Percentiles rank a stretch among this genome's conserved stretches.
Evolutionary conservation across 2,113 vertebrate genomes (phyloP).

Genomic region (Charadrius vociferus): DNA sequence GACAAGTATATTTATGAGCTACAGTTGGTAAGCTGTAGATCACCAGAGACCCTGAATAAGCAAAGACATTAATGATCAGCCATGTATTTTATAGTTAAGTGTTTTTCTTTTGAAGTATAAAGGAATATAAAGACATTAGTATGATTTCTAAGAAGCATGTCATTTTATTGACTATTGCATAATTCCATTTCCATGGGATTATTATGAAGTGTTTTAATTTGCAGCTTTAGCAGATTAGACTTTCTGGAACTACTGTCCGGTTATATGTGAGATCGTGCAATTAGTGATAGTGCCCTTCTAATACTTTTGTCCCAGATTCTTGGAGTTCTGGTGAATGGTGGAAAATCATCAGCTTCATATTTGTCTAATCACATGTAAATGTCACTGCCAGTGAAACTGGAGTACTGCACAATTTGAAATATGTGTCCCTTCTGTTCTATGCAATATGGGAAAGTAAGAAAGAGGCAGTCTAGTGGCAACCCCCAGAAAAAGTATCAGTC

Average conservation of each 20-base stretch:
- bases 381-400: not conserved
- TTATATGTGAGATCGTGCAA: not conserved
- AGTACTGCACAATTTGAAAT: not conserved
- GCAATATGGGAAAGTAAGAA: not conserved
- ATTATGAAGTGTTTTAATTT: not conserved
- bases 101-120: not conserved
- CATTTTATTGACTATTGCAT: not conserved
- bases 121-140: not conserved
- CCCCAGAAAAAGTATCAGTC: not conserved
- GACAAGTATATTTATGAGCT: slow-evolving; percentile 27
- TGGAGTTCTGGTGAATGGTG: not conserved
- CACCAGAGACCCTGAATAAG: not conserved
- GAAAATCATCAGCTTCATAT: not conserved
- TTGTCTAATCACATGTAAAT: not conserved
- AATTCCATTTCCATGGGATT: not conserved
- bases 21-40: slow-evolving; percentile 14
- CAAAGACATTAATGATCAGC: slow-evolving; percentile 10
- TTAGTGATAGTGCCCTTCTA: not conserved
- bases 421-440: not conserved
- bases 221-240: not conserved
- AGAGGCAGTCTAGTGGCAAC: not conserved
- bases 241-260: not conserved
- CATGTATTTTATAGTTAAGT: not conserved
- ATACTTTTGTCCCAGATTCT: not conserved
- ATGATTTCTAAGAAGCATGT: not conserved